These are phyloP conservation scores for Cotesia vestalis DNA, from an alignment of 1,140 invertebrate genomes.

Conservation along the genomic window DNA sequence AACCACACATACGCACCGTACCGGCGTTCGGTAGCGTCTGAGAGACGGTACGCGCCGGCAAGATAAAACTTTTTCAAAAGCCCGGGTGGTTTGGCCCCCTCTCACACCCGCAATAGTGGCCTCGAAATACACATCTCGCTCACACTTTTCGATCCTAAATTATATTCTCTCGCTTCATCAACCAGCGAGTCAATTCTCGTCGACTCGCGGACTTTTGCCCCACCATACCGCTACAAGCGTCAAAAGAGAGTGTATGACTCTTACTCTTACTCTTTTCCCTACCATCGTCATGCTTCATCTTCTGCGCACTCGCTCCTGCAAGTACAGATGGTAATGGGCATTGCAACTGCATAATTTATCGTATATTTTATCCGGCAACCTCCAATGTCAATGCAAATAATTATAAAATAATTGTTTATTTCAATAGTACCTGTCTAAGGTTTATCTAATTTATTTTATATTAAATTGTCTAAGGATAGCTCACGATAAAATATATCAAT, in stretches of 20 bases:
- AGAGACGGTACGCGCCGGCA: constrained; percentile 56
- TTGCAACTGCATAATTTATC: not conserved
- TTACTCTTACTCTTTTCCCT: constrained; percentile 13
- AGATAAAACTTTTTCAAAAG: constrained; percentile 67
- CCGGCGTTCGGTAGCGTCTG: constrained; percentile 64
- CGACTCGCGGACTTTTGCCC: constrained; percentile 14
- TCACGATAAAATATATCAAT: too few relatives aligned
- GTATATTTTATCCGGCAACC: not conserved
- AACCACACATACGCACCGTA: constrained; percentile 49
- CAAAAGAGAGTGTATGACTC: constrained; percentile 7
- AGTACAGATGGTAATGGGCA: constrained; percentile 3
- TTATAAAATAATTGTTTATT: too few relatives aligned
- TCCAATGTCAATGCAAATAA: too few relatives aligned
- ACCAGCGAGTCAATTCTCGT: constrained; percentile 4
- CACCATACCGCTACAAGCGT: constrained; percentile 3
- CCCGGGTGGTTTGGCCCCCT: constrained; percentile 46
- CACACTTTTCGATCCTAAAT: not conserved
- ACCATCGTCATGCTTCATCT: constrained; percentile 26
- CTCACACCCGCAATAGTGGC: not conserved
- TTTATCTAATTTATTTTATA: too few relatives aligned
- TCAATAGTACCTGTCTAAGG: too few relatives aligned
- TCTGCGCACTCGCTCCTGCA: constrained; percentile 24
- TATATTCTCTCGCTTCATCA: constrained; percentile 13
- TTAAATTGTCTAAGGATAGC: too few relatives aligned
- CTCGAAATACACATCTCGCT: constrained; percentile 19